phyloP scores from a whole-genome alignment of 2,113 vertebrate species.

The Trichomycterus rosablanca region DNA sequence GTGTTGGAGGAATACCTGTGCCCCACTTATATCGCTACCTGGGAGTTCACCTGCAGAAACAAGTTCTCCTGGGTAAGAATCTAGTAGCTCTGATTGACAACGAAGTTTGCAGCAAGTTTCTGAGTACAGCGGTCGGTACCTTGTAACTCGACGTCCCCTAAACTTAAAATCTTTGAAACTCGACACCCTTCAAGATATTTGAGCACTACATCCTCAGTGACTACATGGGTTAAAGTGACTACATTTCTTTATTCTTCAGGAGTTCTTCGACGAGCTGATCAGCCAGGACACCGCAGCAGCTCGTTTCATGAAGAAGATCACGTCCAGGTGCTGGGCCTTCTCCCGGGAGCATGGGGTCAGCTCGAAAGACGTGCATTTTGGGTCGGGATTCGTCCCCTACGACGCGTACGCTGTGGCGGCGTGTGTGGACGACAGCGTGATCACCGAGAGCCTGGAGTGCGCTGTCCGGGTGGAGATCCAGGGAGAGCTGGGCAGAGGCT shows the following conservation, averaged over 20 bases:
- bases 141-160: too few relatives aligned
- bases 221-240: too few relatives aligned
- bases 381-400: slow-evolving; percentile 64
- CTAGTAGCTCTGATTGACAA: too few relatives aligned
- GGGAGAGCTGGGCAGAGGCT: slow-evolving; percentile 61
- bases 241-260: slow-evolving; percentile 49
- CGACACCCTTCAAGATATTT: too few relatives aligned
- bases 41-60: slow-evolving; percentile 66
- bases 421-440: slow-evolving; percentile 59
- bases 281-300: slow-evolving; percentile 58
- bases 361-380: slow-evolving; percentile 54
- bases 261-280: slow-evolving; percentile 64
- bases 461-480: slow-evolving; percentile 63
- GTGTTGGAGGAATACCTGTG: slow-evolving; percentile 70
- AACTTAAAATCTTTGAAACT: too few relatives aligned
- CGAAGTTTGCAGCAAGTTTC: too few relatives aligned
- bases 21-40: slow-evolving; percentile 60
- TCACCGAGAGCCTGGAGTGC: slow-evolving; percentile 56
- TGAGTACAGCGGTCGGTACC: too few relatives aligned
- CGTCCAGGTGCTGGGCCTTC: slow-evolving; percentile 58
- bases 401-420: slow-evolving; percentile 67
- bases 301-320: slow-evolving; percentile 66
- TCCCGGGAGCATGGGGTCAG: slow-evolving; percentile 39
- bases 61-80: slow-evolving; percentile 66
- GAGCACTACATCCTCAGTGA: too few relatives aligned